Base-by-base conservation (phyloP, 2,113 vertebrate species). In the Sminthopsis crassicaudata region DNA sequence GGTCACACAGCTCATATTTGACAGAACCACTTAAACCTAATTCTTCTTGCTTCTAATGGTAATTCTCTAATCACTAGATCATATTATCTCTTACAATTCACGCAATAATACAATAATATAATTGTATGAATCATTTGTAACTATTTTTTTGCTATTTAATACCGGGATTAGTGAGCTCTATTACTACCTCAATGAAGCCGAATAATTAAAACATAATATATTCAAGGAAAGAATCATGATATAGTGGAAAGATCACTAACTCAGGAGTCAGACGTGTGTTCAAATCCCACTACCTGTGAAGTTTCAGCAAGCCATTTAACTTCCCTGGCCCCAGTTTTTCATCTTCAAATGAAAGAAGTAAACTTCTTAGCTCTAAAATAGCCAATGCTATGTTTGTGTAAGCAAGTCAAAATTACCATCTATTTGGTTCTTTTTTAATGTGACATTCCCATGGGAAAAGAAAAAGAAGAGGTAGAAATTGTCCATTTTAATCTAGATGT, bases 401-500 rank as follows among this genome's bases (percentile, higher is more conserved):
- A 19, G 67, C 67, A 42, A 42, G 60, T 16, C 16, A 42, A 42
- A 84, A 19, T 84, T 42, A 23, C 60, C 16, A 2, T n/a, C 1
- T 16, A 19, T 76, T 5, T 36, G 19, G n/a, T 16, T 36, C 8
- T 60, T 67, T 67, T 96, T 53, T 92, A 92, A 96, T 90, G 89
- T 88, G 76, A 46, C 42, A 51, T 53, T 92, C 36, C 46, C 25
- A 91, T 84, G 90, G 51, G 90, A 90, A 27, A 23, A 84, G 36
- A 89, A 54, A 94, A 0, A 92, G 84, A 14, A 52, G 50, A 22
- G 30, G 60, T 76, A 46, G 90, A 91, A 92, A 95, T 10, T 93
- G 36, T 89, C 76, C 90, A 46, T 60, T 89, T 94, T 52, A 16
- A 94, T 52, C 90, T 53, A 90, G 24, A 54, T 93, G 16, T 89